Percentiles rank a stretch among this genome's conserved stretches.
These are phyloP conservation scores for Sinosuthora webbiana DNA, from an alignment of 2,113 vertebrate species.

Conservation along the genomic window DNA sequence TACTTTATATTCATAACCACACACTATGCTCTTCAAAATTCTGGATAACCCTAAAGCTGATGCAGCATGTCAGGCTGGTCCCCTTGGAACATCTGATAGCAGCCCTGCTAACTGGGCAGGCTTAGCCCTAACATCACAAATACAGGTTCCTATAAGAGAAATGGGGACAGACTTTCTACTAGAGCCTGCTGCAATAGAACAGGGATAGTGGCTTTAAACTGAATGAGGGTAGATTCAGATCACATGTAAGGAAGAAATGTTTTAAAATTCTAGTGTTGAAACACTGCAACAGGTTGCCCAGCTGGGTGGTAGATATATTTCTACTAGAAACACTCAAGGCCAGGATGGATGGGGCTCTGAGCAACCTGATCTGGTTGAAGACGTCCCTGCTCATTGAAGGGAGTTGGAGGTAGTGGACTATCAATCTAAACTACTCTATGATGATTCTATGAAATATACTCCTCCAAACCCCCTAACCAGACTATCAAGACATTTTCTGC, in stretches of 20 bases:
- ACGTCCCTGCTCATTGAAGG: background rate
- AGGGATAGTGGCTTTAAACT: background rate
- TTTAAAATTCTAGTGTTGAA: background rate
- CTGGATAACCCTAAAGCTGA: background rate
- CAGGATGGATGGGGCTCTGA: background rate
- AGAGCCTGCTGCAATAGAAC: background rate
- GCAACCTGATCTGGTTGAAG: background rate
- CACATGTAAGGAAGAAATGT: rapidly evolving
- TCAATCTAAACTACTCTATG: background rate
- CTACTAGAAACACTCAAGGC: background rate
- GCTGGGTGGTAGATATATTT: background rate
- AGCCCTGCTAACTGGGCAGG: background rate
- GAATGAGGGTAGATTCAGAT: background rate
- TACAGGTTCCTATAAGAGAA: background rate
- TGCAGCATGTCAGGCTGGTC: background rate
- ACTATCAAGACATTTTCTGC: background rate
- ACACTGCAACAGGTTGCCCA: background rate
- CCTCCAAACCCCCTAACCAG: background rate
- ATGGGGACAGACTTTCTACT: background rate
- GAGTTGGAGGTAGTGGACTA: background rate
- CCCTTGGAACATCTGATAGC: background rate
- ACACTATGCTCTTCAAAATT: background rate
- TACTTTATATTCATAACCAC: background rate
- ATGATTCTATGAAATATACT: background rate
- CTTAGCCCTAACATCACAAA: background rate